Evolutionary conservation across 2,113 vertebrate species (phyloP).

Genomic region (Phaethornis superciliosus): DNA sequence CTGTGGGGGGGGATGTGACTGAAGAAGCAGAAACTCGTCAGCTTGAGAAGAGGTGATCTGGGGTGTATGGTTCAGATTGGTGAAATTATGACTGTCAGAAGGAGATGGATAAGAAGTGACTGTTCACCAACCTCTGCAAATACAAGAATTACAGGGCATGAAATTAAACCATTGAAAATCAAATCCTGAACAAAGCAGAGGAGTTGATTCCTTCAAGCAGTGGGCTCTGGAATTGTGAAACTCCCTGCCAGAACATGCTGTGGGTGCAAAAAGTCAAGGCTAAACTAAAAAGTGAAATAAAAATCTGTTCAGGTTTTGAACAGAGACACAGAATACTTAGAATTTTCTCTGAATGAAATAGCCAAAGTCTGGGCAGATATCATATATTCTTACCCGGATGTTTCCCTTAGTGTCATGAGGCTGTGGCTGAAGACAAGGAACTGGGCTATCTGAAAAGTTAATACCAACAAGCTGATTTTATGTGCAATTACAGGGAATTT

Average conservation of each 20-base stretch:
- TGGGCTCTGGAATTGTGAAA: neutral
- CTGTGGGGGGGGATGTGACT: neutral
- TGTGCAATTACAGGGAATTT: neutral
- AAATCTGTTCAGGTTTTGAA: neutral
- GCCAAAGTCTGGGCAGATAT: neutral
- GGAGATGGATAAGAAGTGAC: neutral
- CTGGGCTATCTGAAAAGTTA: neutral
- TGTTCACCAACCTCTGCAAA: slow-evolving; percentile 7
- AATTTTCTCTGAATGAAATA: neutral
- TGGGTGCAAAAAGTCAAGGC: neutral
- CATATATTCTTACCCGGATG: neutral
- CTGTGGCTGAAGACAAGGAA: neutral
- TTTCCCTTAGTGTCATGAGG: neutral
- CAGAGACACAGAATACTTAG: neutral
- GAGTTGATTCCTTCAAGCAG: neutral
- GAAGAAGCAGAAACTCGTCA: neutral
- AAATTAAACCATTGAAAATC: slow-evolving; percentile 40
- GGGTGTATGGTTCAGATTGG: neutral
- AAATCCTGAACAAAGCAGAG: neutral
- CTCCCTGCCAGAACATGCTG: neutral
- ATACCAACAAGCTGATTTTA: neutral
- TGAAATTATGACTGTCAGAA: neutral
- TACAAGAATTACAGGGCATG: neutral
- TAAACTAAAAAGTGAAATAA: neutral
- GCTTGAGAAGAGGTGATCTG: neutral